phyloP scores from a whole-genome alignment of 37 sponge, comb jelly and placozoan species.

The Oopsacas minuta region DNA sequence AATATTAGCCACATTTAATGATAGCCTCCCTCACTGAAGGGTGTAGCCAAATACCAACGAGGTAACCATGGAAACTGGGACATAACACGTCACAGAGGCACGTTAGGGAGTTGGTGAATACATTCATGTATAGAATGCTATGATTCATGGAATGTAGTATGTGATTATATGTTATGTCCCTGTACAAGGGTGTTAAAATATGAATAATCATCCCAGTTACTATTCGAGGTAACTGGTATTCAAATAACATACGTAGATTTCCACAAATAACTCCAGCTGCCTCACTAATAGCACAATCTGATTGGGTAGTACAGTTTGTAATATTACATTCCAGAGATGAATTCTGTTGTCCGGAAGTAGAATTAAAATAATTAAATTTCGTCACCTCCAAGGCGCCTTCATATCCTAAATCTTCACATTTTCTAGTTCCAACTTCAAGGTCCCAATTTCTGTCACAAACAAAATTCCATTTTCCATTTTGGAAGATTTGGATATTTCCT shows the following conservation, averaged over 20 bases:
- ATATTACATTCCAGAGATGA: not conserved
- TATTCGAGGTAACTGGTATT: no score
- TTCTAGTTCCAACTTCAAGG: not conserved
- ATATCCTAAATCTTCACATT: slow-evolving; percentile 16
- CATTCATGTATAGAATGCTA: no score
- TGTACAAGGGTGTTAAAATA: no score
- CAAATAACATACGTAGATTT: not conserved
- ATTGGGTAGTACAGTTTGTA: not conserved
- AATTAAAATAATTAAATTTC: not conserved
- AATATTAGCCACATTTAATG: no score
- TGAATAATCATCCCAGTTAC: no score
- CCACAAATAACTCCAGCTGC: not conserved
- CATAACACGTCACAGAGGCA: no score
- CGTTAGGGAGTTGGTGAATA: no score
- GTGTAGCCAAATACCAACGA: no score
- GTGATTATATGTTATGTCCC: no score
- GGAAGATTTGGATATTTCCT: not conserved
- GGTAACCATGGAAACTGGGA: no score
- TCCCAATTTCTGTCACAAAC: not conserved
- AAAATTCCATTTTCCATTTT: not conserved
- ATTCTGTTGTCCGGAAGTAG: not conserved
- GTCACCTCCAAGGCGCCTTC: not conserved
- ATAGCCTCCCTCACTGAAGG: no score
- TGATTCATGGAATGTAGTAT: no score
- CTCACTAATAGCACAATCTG: not conserved